A percentile compares a stretch with the other conserved stretches of the same genome.
These are phyloP conservation scores for Ptychobarbus kaznakovi DNA, from an alignment of 2,797 vertebrate species.

Conservation along the genomic window DNA sequence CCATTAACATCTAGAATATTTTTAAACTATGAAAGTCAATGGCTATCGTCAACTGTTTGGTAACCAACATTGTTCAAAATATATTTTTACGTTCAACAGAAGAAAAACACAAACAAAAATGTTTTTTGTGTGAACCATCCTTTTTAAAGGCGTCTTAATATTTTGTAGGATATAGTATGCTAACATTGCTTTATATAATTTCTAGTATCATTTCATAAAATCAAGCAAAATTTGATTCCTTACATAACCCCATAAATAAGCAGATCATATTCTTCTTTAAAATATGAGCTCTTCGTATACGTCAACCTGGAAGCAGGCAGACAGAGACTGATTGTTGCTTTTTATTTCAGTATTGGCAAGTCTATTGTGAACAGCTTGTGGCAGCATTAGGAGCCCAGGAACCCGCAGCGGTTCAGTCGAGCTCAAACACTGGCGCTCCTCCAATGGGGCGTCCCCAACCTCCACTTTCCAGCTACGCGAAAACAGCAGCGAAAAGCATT, in stretches of 20 bases:
- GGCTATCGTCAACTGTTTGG: background rate
- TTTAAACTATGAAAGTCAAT: background rate
- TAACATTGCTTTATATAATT: background rate
- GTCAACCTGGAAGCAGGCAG: conserved; percentile 29
- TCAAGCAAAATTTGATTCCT: background rate
- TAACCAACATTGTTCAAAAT: background rate
- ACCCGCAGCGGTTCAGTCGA: conserved; percentile 53
- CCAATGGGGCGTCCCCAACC: conserved; percentile 51
- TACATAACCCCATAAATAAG: background rate
- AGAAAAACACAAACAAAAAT: background rate
- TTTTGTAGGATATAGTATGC: background rate
- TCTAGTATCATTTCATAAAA: background rate
- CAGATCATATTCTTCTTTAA: background rate
- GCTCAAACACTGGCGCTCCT: conserved; percentile 59
- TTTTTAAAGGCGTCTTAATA: no score
- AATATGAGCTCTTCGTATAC: background rate
- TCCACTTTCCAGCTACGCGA: conserved; percentile 67
- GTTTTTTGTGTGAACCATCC: background rate
- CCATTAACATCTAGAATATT: background rate
- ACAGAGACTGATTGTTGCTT: conserved; percentile 51
- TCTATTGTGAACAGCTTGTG: conserved; percentile 95
- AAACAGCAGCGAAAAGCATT: conserved; percentile 73
- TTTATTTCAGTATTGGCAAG: conserved; percentile 90
- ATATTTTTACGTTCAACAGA: background rate
- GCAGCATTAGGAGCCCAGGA: conserved; percentile 84